phyloP scores from a whole-genome alignment of 2,888 invertebrate species.

The Acronicta alni region DNA sequence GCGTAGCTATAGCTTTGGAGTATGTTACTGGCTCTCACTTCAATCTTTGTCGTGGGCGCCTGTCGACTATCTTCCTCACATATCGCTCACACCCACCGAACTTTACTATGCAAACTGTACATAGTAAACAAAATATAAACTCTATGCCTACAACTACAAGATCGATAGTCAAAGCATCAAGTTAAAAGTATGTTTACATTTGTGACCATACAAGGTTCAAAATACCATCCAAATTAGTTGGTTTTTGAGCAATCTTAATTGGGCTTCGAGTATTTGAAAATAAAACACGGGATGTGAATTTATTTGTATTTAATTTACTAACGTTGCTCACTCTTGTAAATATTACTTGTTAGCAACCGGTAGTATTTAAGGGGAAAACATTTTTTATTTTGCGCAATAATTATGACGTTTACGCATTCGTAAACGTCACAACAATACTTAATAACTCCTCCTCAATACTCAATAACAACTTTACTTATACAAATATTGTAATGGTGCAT shows the following conservation, averaged over 20 bases:
- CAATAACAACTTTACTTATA: no score
- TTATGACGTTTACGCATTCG: no score
- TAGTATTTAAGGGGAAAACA: no score
- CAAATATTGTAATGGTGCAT: no score
- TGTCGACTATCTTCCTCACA: constrained; percentile 61
- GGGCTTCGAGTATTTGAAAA: constrained; percentile 13
- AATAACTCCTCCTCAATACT: no score
- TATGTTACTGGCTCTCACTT: constrained; percentile 2
- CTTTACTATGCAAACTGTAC: constrained; percentile 36
- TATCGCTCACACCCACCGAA: constrained; percentile 65
- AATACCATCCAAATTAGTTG: constrained; percentile 43
- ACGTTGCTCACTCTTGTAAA: neutral
- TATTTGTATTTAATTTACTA: constrained; percentile 26
- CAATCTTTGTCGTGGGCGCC: constrained; percentile 55
- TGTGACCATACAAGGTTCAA: constrained; percentile 24
- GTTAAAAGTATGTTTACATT: constrained; percentile 22
- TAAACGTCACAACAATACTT: no score
- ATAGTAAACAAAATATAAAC: constrained; percentile 3
- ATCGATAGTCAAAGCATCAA: constrained; percentile 16
- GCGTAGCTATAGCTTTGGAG: constrained; percentile 1
- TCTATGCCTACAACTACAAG: constrained; percentile 14
- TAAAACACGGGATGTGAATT: constrained; percentile 15
- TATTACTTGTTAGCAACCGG: no score
- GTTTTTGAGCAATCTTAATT: constrained; percentile 39
- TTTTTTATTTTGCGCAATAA: no score